Evolutionary conservation across 2,113 vertebrate species (phyloP).

Genomic region (Crocuta crocuta): DNA sequence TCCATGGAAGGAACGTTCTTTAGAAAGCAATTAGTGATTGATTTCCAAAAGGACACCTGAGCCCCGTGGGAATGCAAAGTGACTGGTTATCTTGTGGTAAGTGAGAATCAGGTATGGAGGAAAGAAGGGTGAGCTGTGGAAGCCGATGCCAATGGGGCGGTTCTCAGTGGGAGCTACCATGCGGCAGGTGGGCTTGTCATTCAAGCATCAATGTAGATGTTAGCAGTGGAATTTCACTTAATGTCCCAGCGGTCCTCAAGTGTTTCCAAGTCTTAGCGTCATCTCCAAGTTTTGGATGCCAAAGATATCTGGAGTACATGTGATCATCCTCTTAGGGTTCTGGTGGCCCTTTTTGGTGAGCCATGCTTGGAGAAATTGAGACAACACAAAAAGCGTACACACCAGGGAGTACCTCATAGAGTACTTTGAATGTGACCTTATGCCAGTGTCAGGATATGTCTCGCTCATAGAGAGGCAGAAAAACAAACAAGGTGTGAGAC

Average conservation of each 20-base stretch:
- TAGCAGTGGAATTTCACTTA: neutral
- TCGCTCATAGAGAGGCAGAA: neutral
- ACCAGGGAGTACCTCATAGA: neutral
- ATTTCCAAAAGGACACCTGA: neutral
- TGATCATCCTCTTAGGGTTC: neutral
- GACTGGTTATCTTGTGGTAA: neutral
- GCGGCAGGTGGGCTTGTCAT: neutral
- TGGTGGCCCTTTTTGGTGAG: neutral
- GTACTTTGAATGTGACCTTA: neutral
- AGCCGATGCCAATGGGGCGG: accelerated
- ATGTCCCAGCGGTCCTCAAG: too few relatives aligned
- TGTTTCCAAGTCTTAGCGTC: neutral
- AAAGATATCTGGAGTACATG: neutral
- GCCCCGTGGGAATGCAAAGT: neutral
- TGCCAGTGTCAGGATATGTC: neutral
- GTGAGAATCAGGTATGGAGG: neutral
- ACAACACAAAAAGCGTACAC: neutral
- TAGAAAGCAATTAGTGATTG: neutral
- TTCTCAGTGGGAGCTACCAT: neutral
- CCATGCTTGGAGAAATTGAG: neutral
- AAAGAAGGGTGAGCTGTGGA: neutral
- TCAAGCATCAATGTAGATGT: neutral
- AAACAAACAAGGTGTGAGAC: neutral
- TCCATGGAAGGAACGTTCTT: neutral
- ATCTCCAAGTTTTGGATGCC: neutral